Conservation (phyloP, 2,797 vertebrate species). For the Cheirogaleus major region DNA sequence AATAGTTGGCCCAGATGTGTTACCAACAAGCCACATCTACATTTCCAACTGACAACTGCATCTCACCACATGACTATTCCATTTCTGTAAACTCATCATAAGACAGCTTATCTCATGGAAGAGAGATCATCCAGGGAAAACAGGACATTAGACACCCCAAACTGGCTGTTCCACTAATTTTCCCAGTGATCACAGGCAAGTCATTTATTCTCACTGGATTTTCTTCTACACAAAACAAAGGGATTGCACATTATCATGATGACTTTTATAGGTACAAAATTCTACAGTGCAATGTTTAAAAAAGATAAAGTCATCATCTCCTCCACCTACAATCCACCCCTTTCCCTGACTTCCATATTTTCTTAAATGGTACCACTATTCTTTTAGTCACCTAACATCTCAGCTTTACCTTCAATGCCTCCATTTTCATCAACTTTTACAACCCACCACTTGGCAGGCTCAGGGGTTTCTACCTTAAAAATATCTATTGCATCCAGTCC, state of each 20-base stretch:
- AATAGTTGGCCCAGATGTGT: not conserved
- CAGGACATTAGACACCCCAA: not conserved
- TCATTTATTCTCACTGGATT: not conserved
- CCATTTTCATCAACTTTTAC: not conserved
- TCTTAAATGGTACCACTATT: not conserved
- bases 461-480: not conserved
- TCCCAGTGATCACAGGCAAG: not conserved
- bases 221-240: not conserved
- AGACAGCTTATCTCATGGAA: not conserved
- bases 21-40: not conserved
- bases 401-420: not conserved
- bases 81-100: not conserved
- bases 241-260: not conserved
- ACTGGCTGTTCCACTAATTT: not conserved
- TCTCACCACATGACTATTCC: not conserved
- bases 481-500: not conserved
- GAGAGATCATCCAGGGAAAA: not conserved
- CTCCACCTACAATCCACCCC: not conserved
- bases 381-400: not conserved
- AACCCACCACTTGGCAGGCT: not conserved
- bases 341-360: not conserved
- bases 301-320: not conserved
- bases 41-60: not conserved
- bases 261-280: not conserved
- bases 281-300: not conserved